phyloP scores from a whole-genome alignment of 2,888 invertebrate species.

The Trissolcus brochymenae region DNA sequence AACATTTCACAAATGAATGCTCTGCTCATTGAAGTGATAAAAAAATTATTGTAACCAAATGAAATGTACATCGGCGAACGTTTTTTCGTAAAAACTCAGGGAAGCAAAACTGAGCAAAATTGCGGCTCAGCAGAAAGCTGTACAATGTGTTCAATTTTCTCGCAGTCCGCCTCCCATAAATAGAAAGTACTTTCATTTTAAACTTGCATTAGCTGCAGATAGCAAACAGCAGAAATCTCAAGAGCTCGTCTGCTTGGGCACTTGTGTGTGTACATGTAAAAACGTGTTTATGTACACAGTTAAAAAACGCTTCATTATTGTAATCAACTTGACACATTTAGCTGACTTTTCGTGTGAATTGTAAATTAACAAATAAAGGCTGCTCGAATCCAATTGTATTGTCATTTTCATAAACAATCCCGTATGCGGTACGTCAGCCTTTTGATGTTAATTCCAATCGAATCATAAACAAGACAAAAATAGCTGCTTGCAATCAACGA shows the following conservation, averaged over 20 bases:
- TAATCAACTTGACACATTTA: conserved; percentile 46
- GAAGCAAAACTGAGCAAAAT: conserved; percentile 3
- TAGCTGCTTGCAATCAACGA: too few relatives aligned
- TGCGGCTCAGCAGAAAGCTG: conserved; percentile 3
- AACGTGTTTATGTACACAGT: conserved; percentile 2
- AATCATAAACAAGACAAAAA: too few relatives aligned
- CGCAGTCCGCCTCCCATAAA: conserved; percentile 30
- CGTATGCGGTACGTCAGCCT: too few relatives aligned
- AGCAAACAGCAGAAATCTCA: conserved; percentile 29
- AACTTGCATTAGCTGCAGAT: conserved; percentile 30
- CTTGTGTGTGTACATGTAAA: conserved; percentile 9
- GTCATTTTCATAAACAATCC: too few relatives aligned
- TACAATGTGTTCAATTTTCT: conserved; percentile 38
- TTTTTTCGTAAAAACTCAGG: not conserved
- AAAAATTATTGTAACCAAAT: not conserved
- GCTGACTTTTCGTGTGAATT: conserved; percentile 12
- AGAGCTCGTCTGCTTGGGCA: conserved; percentile 6
- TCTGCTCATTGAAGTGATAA: not conserved
- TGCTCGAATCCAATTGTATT: not conserved
- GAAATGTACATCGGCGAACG: too few relatives aligned
- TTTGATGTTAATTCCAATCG: too few relatives aligned
- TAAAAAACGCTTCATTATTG: conserved; percentile 20
- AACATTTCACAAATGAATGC: too few relatives aligned
- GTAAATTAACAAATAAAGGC: conserved; percentile 16
- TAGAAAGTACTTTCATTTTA: conserved; percentile 56